Evolutionary conservation across 2,113 vertebrate genomes (phyloP).

Genomic region (Toxostoma redivivum): DNA sequence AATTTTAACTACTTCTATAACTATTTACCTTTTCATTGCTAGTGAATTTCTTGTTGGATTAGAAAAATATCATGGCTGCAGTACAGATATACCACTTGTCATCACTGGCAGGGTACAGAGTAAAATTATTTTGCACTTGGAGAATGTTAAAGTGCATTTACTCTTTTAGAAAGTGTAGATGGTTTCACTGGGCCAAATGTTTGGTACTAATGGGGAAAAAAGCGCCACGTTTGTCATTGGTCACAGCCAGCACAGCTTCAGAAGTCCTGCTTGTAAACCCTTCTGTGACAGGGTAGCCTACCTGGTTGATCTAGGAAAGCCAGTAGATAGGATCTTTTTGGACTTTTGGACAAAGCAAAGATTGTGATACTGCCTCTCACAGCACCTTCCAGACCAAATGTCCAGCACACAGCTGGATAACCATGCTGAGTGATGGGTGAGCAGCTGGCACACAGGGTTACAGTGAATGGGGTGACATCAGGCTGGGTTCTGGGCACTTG

Average conservation of each 20-base stretch:
- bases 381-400: background rate
- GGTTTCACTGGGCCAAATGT: background rate
- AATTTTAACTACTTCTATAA: background rate
- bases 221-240: fast-evolving
- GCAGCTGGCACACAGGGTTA: background rate
- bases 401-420: background rate
- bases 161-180: background rate
- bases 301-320: background rate
- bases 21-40: background rate
- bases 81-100: background rate
- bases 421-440: background rate
- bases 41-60: background rate
- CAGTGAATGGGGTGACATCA: background rate
- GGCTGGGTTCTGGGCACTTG: background rate
- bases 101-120: background rate
- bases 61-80: background rate
- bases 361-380: background rate
- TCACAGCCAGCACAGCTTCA: background rate
- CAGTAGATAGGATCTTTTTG: background rate
- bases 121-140: background rate
- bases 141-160: background rate
- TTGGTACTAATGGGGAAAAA: background rate
- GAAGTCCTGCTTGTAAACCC: background rate
- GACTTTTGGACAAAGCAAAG: background rate
- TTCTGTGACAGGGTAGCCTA: background rate